These are phyloP conservation scores for Ischnura elegans DNA, from an alignment of 2,888 invertebrate genomes.

Conservation along the genomic window DNA sequence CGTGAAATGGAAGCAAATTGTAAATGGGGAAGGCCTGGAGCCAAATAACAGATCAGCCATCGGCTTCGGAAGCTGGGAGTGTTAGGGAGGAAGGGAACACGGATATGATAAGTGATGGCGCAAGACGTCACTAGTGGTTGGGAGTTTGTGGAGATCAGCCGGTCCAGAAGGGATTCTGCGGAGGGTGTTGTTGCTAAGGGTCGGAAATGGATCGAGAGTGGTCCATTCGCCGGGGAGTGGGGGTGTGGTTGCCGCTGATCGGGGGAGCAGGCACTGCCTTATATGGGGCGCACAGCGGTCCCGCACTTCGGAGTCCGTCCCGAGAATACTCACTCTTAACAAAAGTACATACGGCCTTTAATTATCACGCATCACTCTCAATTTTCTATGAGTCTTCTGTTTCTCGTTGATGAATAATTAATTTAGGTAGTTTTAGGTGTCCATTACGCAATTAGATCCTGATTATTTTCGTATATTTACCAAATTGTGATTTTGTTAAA, in stretches of 20 bases:
- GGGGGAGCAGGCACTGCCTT: background rate
- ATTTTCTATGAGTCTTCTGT: too few species aligned
- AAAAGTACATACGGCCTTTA: too few species aligned
- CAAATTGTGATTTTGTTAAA: too few species aligned
- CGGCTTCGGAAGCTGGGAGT: background rate
- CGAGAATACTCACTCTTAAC: too few species aligned
- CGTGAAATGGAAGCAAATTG: constrained; percentile 15
- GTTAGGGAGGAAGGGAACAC: background rate
- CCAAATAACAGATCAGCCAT: background rate
- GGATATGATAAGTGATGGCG: constrained; percentile 35
- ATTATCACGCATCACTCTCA: too few species aligned
- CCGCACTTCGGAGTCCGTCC: background rate
- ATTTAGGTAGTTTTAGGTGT: too few species aligned
- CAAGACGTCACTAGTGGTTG: constrained; percentile 14
- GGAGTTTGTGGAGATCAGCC: background rate
- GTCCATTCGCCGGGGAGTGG: background rate
- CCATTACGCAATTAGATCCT: too few species aligned
- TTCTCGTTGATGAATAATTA: too few species aligned
- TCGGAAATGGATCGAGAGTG: background rate
- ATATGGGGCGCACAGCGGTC: background rate
- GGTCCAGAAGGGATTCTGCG: background rate
- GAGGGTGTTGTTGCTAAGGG: constrained; percentile 33
- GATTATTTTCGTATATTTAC: too few species aligned
- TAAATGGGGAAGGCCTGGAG: background rate
- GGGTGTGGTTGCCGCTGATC: background rate